Conservation (phyloP, 92 coral and sea anemone species). For the Muricea muricata region DNA sequence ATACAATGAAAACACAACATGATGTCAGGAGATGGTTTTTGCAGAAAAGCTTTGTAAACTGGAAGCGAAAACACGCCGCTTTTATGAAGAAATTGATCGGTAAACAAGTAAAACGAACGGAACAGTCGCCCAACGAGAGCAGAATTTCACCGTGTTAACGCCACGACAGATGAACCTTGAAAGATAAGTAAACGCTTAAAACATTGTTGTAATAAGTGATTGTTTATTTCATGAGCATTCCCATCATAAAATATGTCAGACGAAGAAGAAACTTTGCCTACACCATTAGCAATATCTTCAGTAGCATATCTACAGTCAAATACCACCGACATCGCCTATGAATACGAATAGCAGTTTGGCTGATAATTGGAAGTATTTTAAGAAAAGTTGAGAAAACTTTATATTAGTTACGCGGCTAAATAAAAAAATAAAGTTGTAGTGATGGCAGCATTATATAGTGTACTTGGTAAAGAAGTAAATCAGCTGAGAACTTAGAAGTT, state of each 20-base stretch:
- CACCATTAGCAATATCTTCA: not conserved
- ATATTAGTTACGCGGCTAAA: constrained; percentile 9
- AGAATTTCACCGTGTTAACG: not conserved
- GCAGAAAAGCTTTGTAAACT: too few relatives aligned
- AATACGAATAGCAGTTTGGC: not conserved
- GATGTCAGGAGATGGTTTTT: too few relatives aligned
- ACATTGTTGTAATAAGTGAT: not conserved
- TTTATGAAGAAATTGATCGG: too few relatives aligned
- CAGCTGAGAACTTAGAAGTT: constrained; percentile 37
- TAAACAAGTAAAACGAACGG: too few relatives aligned
- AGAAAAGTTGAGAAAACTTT: constrained; percentile 11
- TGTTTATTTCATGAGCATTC: not conserved
- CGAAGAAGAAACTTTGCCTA: not conserved
- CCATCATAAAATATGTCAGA: not conserved
- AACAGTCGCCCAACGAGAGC: not conserved
- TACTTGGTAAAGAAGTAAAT: constrained; percentile 54
- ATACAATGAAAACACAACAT: too few relatives aligned
- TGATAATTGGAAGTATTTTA: too few relatives aligned
- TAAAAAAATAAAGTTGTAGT: constrained; percentile 1
- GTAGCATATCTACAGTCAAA: constrained; percentile 5
- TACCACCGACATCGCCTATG: not conserved
- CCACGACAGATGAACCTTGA: not conserved
- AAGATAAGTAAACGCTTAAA: not conserved
- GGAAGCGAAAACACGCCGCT: too few relatives aligned
- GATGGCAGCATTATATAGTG: too few relatives aligned